Evolutionary conservation across 2,888 invertebrate genomes (phyloP), one percentile per base, ranked within the genome.

Genomic region (Mamestra brassicae): DNA sequence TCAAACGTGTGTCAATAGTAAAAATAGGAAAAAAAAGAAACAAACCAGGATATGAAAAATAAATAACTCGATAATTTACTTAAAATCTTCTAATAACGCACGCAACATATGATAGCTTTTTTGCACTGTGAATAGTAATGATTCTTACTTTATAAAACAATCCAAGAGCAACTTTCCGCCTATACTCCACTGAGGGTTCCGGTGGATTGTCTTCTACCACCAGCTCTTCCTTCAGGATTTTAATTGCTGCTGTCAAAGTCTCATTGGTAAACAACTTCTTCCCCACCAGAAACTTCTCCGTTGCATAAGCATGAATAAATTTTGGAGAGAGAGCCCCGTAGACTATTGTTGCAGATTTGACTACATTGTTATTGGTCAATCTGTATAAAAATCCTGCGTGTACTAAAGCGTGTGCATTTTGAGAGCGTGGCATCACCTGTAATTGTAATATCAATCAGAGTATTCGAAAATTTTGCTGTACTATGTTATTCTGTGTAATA

Each of bases 371-470:
- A 26, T 38, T 45, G 26, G 83, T 75, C 3, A 94, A 66, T 86
- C 91, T 89, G 67, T 97, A 97, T 0, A 97, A 90, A 89, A 98
- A 98, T 10, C 97, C 98, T 17, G 98, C 98, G 88, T 98, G 98
- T 0, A 98, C 97, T 74, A 97, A 97, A 0, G 98, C 98, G 87
- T 97, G 97, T 0, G 98, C 97, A 88, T 97, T 98, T 94, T 98
- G 98, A 1, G 97, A 97, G 75, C 98, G 95, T 0, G 97, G 97
- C 97, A 97, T 98, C 66, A 98, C 97, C 98, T 98, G 88, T 36
- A 89, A 91, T 15, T 11, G 8, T 54, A 45, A 8, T 26, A 50
- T 60, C 1, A 7, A 55, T 50, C 15, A 15, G 5, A 15, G 13
- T 45, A 45, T 7, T 6, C 45, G 7, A 6, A 45, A 45, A 45